phyloP scores from a whole-genome alignment of 2,113 vertebrate genomes.

The Gallinago media region DNA sequence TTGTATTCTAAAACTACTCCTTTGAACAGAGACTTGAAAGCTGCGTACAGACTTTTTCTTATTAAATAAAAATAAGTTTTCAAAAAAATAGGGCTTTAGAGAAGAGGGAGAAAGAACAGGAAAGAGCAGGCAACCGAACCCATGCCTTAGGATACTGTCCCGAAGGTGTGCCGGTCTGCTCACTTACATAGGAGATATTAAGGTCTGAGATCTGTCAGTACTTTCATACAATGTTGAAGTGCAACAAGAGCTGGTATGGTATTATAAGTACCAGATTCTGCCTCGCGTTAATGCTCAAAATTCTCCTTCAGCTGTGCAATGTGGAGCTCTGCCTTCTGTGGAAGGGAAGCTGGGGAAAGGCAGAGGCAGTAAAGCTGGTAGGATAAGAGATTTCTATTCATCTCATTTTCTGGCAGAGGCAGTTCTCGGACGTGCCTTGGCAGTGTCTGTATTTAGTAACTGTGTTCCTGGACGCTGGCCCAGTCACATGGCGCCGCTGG shows the following conservation, averaged over 20 bases:
- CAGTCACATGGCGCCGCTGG: conserved; percentile 44
- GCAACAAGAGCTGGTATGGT: not conserved
- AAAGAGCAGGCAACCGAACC: conserved; percentile 12
- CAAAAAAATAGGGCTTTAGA: not conserved
- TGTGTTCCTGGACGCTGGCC: conserved; percentile 30
- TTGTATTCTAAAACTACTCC: not conserved
- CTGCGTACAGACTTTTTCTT: not conserved
- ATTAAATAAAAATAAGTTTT: not conserved
- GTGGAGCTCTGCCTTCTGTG: not conserved
- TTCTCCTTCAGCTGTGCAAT: not conserved
- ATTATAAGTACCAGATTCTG: not conserved
- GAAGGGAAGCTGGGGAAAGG: not conserved
- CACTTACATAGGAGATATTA: not conserved
- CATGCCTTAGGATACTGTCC: not conserved
- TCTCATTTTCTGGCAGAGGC: conserved; percentile 20
- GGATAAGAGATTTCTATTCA: not conserved
- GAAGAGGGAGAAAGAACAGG: not conserved
- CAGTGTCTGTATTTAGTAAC: conserved; percentile 40
- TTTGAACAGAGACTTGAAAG: not conserved
- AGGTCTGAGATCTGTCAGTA: not conserved
- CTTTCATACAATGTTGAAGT: not conserved
- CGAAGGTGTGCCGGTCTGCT: not conserved
- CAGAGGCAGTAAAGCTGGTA: not conserved
- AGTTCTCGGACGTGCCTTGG: conserved; percentile 51
- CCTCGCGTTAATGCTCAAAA: not conserved